These are phyloP conservation scores for Leptoteleia sp. DNA, from an alignment of 1,140 invertebrate genomes.

Conservation along the genomic window DNA sequence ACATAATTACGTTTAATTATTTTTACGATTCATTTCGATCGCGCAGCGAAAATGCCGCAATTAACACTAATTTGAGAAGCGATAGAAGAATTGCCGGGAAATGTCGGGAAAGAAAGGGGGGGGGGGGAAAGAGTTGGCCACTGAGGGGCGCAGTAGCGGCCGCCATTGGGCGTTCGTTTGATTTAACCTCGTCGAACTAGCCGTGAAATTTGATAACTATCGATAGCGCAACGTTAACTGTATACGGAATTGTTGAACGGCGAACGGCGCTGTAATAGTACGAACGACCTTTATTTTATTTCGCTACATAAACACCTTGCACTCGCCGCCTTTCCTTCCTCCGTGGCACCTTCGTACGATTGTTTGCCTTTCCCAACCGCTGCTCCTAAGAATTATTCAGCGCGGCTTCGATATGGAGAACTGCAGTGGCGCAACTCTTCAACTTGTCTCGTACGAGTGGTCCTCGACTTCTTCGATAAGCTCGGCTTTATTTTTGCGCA, in stretches of 20 bases:
- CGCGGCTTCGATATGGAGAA: slow-evolving; percentile 72
- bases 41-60: not conserved
- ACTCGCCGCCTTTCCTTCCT: slow-evolving; percentile 66
- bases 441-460: slow-evolving; percentile 72
- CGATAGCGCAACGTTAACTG: slow-evolving; percentile 69
- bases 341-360: slow-evolving; percentile 67
- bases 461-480: slow-evolving; percentile 65
- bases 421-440: slow-evolving; percentile 71
- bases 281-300: slow-evolving; percentile 73
- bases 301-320: slow-evolving; percentile 71
- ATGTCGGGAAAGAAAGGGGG: too few relatives aligned
- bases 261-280: slow-evolving; percentile 62
- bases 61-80: not conserved
- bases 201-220: slow-evolving; percentile 75
- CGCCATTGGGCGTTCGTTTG: slow-evolving; percentile 34
- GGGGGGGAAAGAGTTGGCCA: too few relatives aligned
- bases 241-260: slow-evolving; percentile 65
- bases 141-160: slow-evolving; percentile 7
- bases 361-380: slow-evolving; percentile 77
- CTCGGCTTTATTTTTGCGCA: slow-evolving; percentile 35
- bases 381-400: slow-evolving; percentile 73
- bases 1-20: slow-evolving; percentile 33
- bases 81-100: too few relatives aligned
- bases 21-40: slow-evolving; percentile 3
- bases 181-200: slow-evolving; percentile 51